Conservation (phyloP, 2,888 invertebrate species). For the Torymus tubicola region DNA sequence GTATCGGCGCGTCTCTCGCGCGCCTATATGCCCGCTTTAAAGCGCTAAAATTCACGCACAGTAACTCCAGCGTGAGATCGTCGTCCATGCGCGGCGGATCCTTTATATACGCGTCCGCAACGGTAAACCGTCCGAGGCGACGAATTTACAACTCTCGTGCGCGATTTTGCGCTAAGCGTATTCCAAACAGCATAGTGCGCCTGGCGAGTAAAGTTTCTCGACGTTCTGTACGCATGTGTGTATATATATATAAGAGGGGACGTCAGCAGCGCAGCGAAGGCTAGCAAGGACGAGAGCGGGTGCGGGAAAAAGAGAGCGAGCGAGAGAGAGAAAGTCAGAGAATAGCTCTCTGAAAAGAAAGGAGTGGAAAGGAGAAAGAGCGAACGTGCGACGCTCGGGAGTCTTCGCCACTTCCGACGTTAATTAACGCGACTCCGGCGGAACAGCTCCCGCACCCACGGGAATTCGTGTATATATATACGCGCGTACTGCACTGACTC, state of each 20-base stretch:
- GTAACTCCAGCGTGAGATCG: constrained; percentile 34
- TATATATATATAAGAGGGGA: too few species aligned
- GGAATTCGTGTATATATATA: neutral
- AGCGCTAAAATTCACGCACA: constrained; percentile 29
- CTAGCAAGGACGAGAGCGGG: neutral
- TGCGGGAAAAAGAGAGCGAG: neutral
- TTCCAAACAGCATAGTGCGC: constrained; percentile 4
- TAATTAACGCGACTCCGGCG: constrained; percentile 43
- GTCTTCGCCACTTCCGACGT: constrained; percentile 37
- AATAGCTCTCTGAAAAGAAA: neutral
- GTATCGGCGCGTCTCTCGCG: too few species aligned
- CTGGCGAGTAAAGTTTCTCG: constrained; percentile 4
- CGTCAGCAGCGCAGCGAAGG: too few species aligned
- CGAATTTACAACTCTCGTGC: constrained; percentile 22
- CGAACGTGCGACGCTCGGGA: constrained; percentile 10
- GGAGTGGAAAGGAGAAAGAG: neutral
- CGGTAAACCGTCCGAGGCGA: constrained; percentile 22
- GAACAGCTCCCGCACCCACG: constrained; percentile 28
- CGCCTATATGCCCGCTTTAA: neutral
- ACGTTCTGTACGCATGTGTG: neutral
- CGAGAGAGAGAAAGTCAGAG: neutral
- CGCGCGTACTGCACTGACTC: too few species aligned
- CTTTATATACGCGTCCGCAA: neutral
- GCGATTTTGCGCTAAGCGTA: constrained; percentile 1
- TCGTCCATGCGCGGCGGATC: neutral